Base-by-base conservation (phyloP, 1,140 invertebrate species). In the Pogonomyrmex barbatus region DNA sequence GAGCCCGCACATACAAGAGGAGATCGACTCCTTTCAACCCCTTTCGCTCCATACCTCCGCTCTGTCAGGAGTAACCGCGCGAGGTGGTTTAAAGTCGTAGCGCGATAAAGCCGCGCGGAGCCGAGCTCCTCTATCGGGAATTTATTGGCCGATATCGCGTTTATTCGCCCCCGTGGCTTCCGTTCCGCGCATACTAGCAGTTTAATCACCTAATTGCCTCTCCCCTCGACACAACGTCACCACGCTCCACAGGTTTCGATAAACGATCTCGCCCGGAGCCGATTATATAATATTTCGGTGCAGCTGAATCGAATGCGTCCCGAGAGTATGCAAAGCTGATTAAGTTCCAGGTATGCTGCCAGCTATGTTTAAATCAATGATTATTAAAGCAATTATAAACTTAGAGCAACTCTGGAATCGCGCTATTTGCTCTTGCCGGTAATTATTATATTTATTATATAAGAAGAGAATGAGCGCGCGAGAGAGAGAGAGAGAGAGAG, bases 181-280 rank as follows among this genome's bases (percentile, higher is more conserved):
- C 79, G n/a, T 65, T 82, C 30, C 79, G n/a, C 24, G 62, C 33
- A 63, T 45, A 68, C 68, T 17, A 67, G 17, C 68, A 36, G 24
- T 88, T 77, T 68, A 50, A 45, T 87, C 54, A 9, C 56, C 36
- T 73, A 83, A 83, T 83, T 60, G 42, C 71, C 30, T 17, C n/a
- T 24, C 17, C 17, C 36, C 10, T n/a, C 12, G 12, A 75, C 24
- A 42, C 42, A 56, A 58, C 45, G 68, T 62, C 68, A 45, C 17
- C 52, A 24, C 79, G 42, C 30, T 54, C 62, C 36, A 39, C 39
- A 70, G 30, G 42, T 63, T 73, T 39, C 54, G 30, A 54, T 36
- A 33, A 3, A 12, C 14, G 52, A 60, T 83, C 39, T 14, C 8
- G 6, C 10, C 14, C 36, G 36, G n/a, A 24, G 4, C 24, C 36